Evolutionary conservation across 2,113 vertebrate genomes (phyloP), one percentile per base, ranked within the genome.

Genomic region (Mellivora capensis): DNA sequence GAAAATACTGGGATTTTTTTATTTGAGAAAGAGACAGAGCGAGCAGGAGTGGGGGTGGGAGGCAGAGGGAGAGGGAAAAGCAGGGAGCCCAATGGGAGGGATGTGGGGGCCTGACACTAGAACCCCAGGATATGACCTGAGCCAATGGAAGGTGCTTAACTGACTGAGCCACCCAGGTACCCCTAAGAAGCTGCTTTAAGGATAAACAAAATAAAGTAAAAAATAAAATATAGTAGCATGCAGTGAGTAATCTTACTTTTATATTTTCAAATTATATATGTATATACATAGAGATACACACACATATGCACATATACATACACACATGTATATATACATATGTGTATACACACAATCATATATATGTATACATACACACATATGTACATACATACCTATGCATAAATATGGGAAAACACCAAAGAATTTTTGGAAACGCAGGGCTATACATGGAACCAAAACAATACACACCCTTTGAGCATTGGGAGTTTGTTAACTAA

Each of bases 221-320:
- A 90, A 54, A 37, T 52, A 86, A 90, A 39, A 57, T 93, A 83
- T 42, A 89, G 27, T 86, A 71, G 1, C 37, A 64, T 82, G 10
- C 18, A 69, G 4, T 80, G 4, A 17, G 49, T 72, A 76, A 86
- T 15, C 13, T 62, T 31, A 88, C 5, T 49, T 76, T 87, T 37
- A 44, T 59, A 71, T 84, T 80, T 72, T 61, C 21, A 54, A 42
- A 54, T 29, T 47, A 71, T 31, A 62, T 92, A 59, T 15, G 47
- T 25, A 39, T 47, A 87, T 42, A 42, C 2, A 42, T 13, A 42
- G 1, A 27, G 11, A 42, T n/a, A 42, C 37, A 42, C 23, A 27
- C 3, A 74, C 7, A 54, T n/a, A 49, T 67, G 42, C 6, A 34
- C 29, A 64, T 15, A 34, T 11, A 64, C 29, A 61, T 13, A 62